These are phyloP conservation scores for Merops nubicus DNA, from an alignment of 2,113 vertebrate species.

Conservation along the genomic window DNA sequence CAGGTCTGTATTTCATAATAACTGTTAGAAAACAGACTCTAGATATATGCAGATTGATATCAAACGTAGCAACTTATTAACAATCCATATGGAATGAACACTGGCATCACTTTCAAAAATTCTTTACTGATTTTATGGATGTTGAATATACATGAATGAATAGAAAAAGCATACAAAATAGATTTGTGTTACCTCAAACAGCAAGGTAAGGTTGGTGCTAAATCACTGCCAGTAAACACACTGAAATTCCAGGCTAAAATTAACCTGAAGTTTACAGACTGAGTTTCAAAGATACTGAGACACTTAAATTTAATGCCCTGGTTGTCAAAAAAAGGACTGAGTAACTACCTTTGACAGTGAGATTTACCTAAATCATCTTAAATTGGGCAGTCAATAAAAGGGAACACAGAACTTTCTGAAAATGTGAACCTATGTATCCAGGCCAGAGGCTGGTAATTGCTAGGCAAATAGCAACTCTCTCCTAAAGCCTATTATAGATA, in stretches of 20 bases:
- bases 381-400: not conserved
- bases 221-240: not conserved
- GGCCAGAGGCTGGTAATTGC: not conserved
- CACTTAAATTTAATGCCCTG: not conserved
- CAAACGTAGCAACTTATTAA: not conserved
- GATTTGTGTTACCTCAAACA: not conserved
- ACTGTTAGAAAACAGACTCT: not conserved
- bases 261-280: not conserved
- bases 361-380: not conserved
- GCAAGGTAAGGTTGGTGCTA: not conserved
- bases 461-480: not conserved
- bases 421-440: not conserved
- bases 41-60: not conserved
- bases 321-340: not conserved
- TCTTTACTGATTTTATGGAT: not conserved
- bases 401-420: not conserved
- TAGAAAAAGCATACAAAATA: not conserved
- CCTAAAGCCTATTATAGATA: not conserved
- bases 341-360: not conserved
- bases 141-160: not conserved
- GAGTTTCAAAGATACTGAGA: not conserved
- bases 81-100: not conserved
- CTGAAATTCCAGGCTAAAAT: not conserved
- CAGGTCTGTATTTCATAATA: not conserved
- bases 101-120: not conserved